These are phyloP conservation scores for Hypsopygia costalis DNA, from an alignment of 2,888 invertebrate genomes.

Conservation along the genomic window DNA sequence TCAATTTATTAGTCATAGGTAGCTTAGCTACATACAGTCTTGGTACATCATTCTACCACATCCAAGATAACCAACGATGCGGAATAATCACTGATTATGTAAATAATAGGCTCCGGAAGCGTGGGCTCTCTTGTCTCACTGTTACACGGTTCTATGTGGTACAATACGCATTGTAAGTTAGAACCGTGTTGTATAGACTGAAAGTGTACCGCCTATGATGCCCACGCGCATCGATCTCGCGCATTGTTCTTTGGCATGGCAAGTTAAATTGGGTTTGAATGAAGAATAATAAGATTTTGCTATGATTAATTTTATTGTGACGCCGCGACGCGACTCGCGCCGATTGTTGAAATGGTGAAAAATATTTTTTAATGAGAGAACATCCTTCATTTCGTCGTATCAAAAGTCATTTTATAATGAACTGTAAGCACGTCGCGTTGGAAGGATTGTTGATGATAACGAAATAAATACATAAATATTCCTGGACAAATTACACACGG, in stretches of 20 bases:
- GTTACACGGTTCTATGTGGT: slow-evolving; percentile 33
- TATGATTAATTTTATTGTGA: neutral
- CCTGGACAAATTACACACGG: no score
- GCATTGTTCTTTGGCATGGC: slow-evolving; percentile 49
- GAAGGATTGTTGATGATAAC: no score
- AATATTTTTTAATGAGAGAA: no score
- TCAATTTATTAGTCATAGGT: no score
- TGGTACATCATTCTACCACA: slow-evolving; percentile 10
- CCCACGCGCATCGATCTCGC: slow-evolving; percentile 61
- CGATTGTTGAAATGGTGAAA: no score
- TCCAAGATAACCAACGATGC: slow-evolving; percentile 45
- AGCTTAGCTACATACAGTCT: no score
- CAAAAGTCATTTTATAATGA: no score
- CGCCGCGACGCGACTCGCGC: no score
- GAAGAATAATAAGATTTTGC: slow-evolving; percentile 1
- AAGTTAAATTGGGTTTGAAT: slow-evolving; percentile 14
- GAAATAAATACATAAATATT: no score
- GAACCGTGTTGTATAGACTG: slow-evolving; percentile 34
- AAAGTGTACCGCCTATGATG: slow-evolving; percentile 26
- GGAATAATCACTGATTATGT: slow-evolving; percentile 58
- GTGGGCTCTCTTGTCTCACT: slow-evolving; percentile 48
- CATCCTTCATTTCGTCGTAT: no score
- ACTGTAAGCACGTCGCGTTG: no score
- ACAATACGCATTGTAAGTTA: slow-evolving; percentile 28
- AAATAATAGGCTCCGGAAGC: slow-evolving; percentile 54